Conservation (phyloP, 2,797 vertebrate species). For the Enteromius fasciolatus region DNA sequence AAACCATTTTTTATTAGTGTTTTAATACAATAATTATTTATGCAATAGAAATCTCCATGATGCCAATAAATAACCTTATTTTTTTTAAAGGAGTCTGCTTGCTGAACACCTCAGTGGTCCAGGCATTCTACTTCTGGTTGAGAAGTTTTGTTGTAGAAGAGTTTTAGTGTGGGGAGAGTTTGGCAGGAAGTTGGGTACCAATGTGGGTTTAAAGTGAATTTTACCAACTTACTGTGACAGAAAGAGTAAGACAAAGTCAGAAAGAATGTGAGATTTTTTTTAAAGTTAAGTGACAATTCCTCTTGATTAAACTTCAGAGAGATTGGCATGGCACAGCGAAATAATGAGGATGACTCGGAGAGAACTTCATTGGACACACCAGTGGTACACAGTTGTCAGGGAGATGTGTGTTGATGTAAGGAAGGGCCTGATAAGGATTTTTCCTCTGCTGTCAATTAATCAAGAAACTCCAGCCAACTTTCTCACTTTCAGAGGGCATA, state of each 20-base stretch:
- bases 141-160: conserved; percentile 9
- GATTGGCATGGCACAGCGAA: conserved; percentile 20
- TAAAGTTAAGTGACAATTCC: conserved; percentile 33
- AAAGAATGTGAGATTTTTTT: conserved; percentile 11
- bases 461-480: not conserved
- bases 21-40: not conserved
- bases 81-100: not conserved
- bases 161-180: conserved; percentile 5
- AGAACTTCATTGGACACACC: conserved; percentile 61
- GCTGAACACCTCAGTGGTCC: not conserved
- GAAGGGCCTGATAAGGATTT: not conserved
- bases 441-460: not conserved
- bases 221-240: conserved; percentile 15
- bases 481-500: not conserved
- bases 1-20: not conserved
- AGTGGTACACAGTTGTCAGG: conserved; percentile 63
- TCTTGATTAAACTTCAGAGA: conserved; percentile 6
- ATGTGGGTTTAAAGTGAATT: conserved; percentile 18
- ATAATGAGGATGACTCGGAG: conserved; percentile 42
- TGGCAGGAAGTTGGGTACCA: conserved; percentile 11
- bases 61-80: not conserved
- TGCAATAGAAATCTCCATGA: not conserved
- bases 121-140: not conserved
- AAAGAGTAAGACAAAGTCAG: conserved; percentile 14
- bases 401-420: conserved; percentile 18